These are phyloP conservation scores for Philereme transversata DNA, from an alignment of 2,888 invertebrate genomes.

Conservation along the genomic window DNA sequence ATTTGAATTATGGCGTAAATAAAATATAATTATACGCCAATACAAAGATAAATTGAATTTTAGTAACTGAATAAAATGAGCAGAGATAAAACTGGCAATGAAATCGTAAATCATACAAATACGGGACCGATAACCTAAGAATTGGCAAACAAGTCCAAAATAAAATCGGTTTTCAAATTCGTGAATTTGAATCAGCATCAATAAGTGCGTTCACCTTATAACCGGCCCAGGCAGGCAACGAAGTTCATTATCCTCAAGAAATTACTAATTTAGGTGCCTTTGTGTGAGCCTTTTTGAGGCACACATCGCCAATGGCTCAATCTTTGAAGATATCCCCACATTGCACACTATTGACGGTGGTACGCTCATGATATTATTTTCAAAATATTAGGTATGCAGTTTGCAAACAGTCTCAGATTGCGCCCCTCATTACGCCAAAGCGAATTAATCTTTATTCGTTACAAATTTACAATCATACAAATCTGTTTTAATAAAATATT, in stretches of 20 bases:
- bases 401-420: too few species aligned
- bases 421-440: too few species aligned
- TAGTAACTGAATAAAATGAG: slow-evolving; percentile 29
- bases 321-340: slow-evolving; percentile 18
- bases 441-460: too few species aligned
- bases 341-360: neutral
- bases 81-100: slow-evolving; percentile 48
- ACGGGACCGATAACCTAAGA: slow-evolving; percentile 73
- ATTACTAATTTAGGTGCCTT: slow-evolving; percentile 62
- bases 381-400: too few species aligned
- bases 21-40: slow-evolving; percentile 1
- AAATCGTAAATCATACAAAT: slow-evolving; percentile 60
- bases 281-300: slow-evolving; percentile 44
- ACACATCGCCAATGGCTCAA: slow-evolving; percentile 30
- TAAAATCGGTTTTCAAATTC: slow-evolving; percentile 63
- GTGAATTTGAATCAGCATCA: slow-evolving; percentile 69
- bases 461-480: too few species aligned
- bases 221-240: slow-evolving; percentile 71
- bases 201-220: slow-evolving; percentile 77
- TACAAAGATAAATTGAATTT: slow-evolving; percentile 10
- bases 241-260: slow-evolving; percentile 77
- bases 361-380: too few species aligned
- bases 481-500: too few species aligned
- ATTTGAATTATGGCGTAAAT: slow-evolving; percentile 19
- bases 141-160: slow-evolving; percentile 71